Evolutionary conservation across 2,113 vertebrate species (phyloP), one percentile per base, ranked within the genome.

Genomic region (Taxidea taxus): DNA sequence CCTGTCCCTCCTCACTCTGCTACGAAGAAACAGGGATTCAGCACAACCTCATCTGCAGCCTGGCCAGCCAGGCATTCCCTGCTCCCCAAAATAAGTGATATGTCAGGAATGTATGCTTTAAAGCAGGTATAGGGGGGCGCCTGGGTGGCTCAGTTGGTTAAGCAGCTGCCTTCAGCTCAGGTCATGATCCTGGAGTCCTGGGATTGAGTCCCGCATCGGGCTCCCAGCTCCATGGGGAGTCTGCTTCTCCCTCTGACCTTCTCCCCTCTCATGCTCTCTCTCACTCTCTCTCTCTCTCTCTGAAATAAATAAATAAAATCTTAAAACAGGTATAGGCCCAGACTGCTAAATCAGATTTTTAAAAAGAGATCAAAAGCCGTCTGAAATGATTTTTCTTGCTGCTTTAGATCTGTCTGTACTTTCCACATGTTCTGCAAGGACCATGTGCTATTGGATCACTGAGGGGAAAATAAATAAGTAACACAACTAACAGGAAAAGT

Each of bases 381-480:
- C 75, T 75, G 93, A 93, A 91, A 83, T 44, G 10, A 64, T 92
- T 92, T 68, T 97, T 49, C 54, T 49, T 56, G 75, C 70, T 68
- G n/a, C 78, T 54, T 85, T 84, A 3, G 23, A 51, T 27, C 31
- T 77, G 88, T 86, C 62, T 95, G 0, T 90, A 27, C 51, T 82
- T 91, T 72, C 21, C 27, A 4, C n/a, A 18, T 64, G 87, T 93
- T 87, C n/a, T 64, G 0, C 54, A 88, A 20, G 23, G 58, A 47
- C 23, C 51, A 29, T 34, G 49, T 60, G 51, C 27, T 95, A 23
- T 94, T 90, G 64, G 74, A 66, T 80, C n/a, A 58, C 20, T 64
- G 27, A 16, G 12, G 56, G 58, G 0, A 11, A 31, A 74, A 25
- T 86, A 90, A 77, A 20, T 88, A 84, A 94, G 87, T 87, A 81